Evolutionary conservation across 2,888 invertebrate species (phyloP), one percentile per base, ranked within the genome.

Genomic region (Petrolisthes cinctipes): DNA sequence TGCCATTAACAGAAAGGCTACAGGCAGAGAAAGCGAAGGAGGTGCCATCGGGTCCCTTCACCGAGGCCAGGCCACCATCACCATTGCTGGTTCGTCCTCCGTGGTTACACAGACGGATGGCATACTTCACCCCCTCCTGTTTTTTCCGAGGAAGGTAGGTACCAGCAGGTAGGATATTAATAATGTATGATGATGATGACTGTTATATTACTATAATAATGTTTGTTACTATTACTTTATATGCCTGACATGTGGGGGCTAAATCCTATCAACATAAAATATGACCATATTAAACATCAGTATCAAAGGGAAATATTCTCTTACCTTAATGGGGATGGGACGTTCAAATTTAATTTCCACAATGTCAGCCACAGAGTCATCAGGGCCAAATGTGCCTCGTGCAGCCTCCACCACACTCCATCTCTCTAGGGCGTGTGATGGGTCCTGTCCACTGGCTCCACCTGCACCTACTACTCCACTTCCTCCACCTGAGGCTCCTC

Each of bases 1-100:
- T 99, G n/a, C 99, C 99, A 92, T 99, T 98, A 92, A 97, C 97
- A 93, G 98, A 98, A 78, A 98, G 94, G 14, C 98, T 97, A 93
- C 98, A 98, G 0, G 97, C 96, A 56, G 96, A 95, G 93, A 97
- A 99, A 80, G 96, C 95, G 93, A 99, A 98, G 1, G 95, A 96
- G 6, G 97, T 97, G 79, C 98, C 98, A 93, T 99, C 98, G 0
- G 97, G 97, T 7, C 98, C 98, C 92, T 97, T 96, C 11, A 99
- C 96, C 4, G 96, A 95, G 57, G 95, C 95, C 90, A 97, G 93
- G 0, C 99, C 99, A 54, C 97, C 96, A 93, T 99, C 99, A 0
- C 99, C 99, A 92, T 98, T 98, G 90, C 96, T 96, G 0, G 99
- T 99, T 90, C 97, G 95, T 4, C 97, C 97, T 7, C 98, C 98